phyloP scores from a whole-genome alignment of 2,113 vertebrate species.

The Glaucomys volans region DNA sequence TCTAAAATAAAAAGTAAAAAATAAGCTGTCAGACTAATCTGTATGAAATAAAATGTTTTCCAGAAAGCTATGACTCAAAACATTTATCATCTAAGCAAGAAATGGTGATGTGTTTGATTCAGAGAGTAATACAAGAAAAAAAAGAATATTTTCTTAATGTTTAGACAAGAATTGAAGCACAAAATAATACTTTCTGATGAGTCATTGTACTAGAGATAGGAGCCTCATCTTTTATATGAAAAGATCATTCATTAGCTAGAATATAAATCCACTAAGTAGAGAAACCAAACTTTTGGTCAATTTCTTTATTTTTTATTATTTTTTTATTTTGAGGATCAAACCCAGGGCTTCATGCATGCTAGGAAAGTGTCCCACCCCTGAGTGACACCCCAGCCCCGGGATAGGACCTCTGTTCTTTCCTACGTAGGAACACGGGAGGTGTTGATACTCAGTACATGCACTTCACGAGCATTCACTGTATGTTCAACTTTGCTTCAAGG shows the following conservation, averaged over 20 bases:
- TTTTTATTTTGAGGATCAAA: neutral
- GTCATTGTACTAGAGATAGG: slow-evolving; percentile 15
- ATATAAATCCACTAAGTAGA: neutral
- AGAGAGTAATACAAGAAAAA: slow-evolving; percentile 1
- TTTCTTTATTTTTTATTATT: neutral
- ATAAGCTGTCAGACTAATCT: neutral
- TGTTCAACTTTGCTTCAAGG: neutral
- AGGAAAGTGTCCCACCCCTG: neutral
- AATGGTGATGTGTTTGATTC: neutral
- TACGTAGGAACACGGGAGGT: neutral
- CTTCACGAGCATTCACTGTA: neutral
- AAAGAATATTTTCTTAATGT: slow-evolving; percentile 8
- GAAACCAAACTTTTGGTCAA: neutral
- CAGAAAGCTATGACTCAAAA: slow-evolving; percentile 60
- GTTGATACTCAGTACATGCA: neutral
- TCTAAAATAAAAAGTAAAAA: slow-evolving; percentile 19
- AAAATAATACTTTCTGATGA: slow-evolving; percentile 56
- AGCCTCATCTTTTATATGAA: neutral
- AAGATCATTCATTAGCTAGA: neutral
- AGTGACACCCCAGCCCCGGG: too few relatives aligned
- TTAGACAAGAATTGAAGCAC: slow-evolving; percentile 52
- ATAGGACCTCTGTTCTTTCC: neutral
- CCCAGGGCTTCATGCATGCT: neutral
- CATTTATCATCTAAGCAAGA: slow-evolving; percentile 26
- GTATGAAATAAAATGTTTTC: slow-evolving; percentile 43